phyloP scores from a whole-genome alignment of 2,797 vertebrate species.

The Phalanger gymnotis region DNA sequence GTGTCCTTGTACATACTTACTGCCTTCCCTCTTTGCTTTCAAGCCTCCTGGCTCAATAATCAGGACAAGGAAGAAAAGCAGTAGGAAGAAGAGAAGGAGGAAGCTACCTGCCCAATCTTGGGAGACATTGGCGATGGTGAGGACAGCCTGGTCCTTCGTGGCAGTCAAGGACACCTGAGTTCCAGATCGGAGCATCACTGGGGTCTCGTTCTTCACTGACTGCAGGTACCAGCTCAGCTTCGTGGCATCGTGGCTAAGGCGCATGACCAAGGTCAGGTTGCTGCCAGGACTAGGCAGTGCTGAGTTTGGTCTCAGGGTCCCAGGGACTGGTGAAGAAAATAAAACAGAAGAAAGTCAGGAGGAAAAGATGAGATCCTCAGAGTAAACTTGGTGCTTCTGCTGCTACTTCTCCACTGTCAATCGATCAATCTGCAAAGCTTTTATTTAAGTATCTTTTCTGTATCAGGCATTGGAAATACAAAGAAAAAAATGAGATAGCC shows the following conservation, averaged over 20 bases:
- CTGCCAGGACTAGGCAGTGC: not conserved
- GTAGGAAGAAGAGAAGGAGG: not conserved
- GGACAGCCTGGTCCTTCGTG: not conserved
- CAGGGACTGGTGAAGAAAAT: constrained; percentile 62
- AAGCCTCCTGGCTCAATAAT: constrained; percentile 7
- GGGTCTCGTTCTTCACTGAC: not conserved
- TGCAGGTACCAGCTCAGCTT: constrained; percentile 69
- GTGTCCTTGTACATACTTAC: not conserved
- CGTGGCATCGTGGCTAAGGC: constrained; percentile 39
- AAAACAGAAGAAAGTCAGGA: not conserved
- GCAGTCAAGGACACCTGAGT: constrained; percentile 55
- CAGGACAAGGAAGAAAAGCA: no score
- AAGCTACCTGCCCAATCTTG: constrained; percentile 76
- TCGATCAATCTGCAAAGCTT: not conserved
- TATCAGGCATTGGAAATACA: not conserved
- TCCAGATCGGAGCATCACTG: constrained; percentile 57
- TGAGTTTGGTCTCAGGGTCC: constrained; percentile 30
- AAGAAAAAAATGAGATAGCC: not conserved
- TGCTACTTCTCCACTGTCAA: not conserved
- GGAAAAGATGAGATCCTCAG: not conserved
- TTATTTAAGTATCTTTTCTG: not conserved
- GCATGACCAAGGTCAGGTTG: constrained; percentile 61
- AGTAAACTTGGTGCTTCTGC: not conserved
- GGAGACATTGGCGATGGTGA: constrained; percentile 62
- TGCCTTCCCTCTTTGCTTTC: not conserved